Conservation (phyloP, 2,113 vertebrate species). For the Phoxinus phoxinus region DNA sequence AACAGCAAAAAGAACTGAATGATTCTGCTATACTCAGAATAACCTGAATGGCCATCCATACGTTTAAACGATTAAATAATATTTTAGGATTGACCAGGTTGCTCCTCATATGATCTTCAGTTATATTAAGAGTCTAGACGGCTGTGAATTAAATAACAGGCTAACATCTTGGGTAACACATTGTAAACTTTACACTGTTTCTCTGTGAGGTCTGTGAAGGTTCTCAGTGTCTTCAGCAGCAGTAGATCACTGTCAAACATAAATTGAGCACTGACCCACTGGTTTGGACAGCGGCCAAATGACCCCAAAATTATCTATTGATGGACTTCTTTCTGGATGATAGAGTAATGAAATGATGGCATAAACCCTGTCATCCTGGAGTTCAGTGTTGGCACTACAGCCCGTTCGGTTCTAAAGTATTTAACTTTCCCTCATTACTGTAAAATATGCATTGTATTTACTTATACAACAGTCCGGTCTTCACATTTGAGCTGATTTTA, state of each 20-base stretch:
- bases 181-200: constrained; percentile 1
- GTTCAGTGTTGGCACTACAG: background rate
- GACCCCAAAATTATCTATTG: constrained; percentile 19
- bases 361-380: background rate
- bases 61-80: constrained; percentile 4
- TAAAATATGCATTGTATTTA: background rate
- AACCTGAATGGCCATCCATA: constrained; percentile 7
- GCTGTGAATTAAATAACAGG: background rate
- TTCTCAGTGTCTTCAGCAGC: background rate
- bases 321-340: constrained; percentile 34
- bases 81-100: constrained; percentile 23
- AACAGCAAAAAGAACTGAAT: constrained; percentile 35
- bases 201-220: background rate
- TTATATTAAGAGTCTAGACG: background rate
- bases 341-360: constrained; percentile 18
- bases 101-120: background rate
- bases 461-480: background rate
- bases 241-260: constrained; percentile 31
- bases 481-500: background rate
- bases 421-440: background rate
- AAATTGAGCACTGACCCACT: background rate
- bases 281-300: constrained; percentile 29
- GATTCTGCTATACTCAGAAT: constrained; percentile 29
- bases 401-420: background rate
- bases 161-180: background rate